A percentile compares a stretch with the other conserved stretches of the same genome.
Conservation (phyloP, 2,113 vertebrate species). For the Columba janthina region DNA sequence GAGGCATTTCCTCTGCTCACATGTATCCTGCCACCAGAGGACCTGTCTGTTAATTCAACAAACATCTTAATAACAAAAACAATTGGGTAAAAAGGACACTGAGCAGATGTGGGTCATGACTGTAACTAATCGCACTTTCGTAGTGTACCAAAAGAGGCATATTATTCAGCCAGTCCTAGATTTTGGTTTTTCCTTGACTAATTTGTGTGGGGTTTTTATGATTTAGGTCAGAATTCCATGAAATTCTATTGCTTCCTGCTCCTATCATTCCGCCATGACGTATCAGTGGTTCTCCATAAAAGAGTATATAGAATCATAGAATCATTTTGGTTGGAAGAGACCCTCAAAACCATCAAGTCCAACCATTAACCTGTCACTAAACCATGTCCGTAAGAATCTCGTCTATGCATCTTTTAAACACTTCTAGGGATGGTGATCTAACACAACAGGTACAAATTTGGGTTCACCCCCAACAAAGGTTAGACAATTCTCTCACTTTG, state of each 20-base stretch:
- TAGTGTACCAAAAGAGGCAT: not conserved
- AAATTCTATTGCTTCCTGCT: not conserved
- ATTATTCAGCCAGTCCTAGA: not conserved
- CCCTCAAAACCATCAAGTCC: no score
- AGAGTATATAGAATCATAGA: no score
- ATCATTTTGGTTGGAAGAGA: no score
- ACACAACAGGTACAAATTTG: not conserved
- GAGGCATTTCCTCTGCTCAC: constrained; percentile 9
- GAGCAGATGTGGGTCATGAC: not conserved
- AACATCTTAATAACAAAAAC: constrained; percentile 8
- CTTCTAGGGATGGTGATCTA: not conserved
- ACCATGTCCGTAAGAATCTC: no score
- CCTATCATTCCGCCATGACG: rapidly evolving
- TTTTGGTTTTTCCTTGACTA: not conserved
- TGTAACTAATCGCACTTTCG: not conserved
- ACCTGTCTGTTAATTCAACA: not conserved
- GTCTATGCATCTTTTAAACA: no score
- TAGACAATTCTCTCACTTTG: not conserved
- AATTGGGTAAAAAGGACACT: not conserved
- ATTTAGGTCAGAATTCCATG: not conserved
- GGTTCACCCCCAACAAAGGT: not conserved
- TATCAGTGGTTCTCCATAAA: not conserved
- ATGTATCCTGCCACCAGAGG: not conserved
- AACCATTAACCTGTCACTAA: no score
- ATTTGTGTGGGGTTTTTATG: rapidly evolving